Conservation (phyloP, 2,888 invertebrate genomes). For the Papilio elwesi region DNA sequence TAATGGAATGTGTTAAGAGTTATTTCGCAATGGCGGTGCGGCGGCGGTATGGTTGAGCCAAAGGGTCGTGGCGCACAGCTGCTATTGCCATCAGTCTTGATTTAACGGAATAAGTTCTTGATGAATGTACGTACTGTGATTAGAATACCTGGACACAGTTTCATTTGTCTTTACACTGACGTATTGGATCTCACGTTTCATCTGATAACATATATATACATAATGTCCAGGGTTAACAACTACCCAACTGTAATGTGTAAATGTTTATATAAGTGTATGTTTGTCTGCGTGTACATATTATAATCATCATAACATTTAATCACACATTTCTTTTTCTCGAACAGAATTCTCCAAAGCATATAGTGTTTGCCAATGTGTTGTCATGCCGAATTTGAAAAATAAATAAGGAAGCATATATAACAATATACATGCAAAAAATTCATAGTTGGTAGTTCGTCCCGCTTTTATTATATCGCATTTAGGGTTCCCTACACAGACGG, state of each 20-base stretch:
- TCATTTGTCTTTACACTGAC: neutral
- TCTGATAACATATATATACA: neutral
- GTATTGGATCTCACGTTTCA: neutral
- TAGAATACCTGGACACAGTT: neutral
- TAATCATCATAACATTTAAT: too few relatives aligned
- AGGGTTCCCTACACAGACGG: conserved; percentile 54
- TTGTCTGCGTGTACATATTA: too few relatives aligned
- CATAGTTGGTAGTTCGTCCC: conserved; percentile 35
- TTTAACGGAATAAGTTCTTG: conserved; percentile 26
- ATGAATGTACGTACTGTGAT: conserved; percentile 13
- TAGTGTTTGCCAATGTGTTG: neutral
- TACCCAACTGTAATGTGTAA: too few relatives aligned
- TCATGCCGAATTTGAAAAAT: conserved; percentile 2
- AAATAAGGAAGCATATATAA: conserved; percentile 14
- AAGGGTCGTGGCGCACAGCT: conserved; percentile 17
- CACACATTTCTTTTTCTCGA: too few relatives aligned
- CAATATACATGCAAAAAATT: conserved; percentile 32
- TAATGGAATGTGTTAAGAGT: neutral
- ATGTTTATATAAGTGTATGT: too few relatives aligned
- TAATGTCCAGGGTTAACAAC: too few relatives aligned
- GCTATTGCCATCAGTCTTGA: conserved; percentile 15
- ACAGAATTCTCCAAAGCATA: too few relatives aligned
- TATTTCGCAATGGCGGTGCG: conserved; percentile 17
- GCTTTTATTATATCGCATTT: conserved; percentile 39
- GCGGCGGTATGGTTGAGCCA: neutral